Conservation (phyloP, 2,888 invertebrate genomes). For the Synanthedon tipuliformis region DNA sequence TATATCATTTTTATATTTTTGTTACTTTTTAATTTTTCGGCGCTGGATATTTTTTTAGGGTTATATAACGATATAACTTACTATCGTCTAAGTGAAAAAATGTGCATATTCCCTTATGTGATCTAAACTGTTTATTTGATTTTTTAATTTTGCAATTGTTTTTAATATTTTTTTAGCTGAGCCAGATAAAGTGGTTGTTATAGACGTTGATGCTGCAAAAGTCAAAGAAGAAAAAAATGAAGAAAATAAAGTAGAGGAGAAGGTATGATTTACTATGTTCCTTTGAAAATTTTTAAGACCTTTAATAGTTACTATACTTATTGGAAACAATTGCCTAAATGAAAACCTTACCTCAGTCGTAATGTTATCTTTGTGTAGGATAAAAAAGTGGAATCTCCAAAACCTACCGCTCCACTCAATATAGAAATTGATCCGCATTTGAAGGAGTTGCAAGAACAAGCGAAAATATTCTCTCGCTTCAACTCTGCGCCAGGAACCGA, state of each 20-base stretch:
- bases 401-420: conserved; percentile 51
- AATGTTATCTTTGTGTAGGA: conserved; percentile 18
- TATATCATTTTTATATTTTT: background rate
- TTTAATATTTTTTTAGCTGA: conserved; percentile 19
- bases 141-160: too few species aligned
- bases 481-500: conserved; percentile 48
- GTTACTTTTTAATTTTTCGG: too few species aligned
- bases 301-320: background rate
- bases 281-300: background rate
- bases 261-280: conserved; percentile 28
- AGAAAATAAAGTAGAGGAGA: conserved; percentile 37
- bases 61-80: background rate
- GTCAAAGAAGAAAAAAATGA: conserved; percentile 55
- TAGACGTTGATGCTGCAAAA: conserved; percentile 46
- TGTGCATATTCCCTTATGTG: too few species aligned
- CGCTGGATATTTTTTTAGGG: too few species aligned
- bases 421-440: conserved; percentile 67
- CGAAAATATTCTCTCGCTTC: conserved; percentile 62
- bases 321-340: too few species aligned
- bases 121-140: too few species aligned
- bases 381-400: conserved; percentile 48
- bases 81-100: background rate
- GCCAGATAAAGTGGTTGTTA: conserved; percentile 49
- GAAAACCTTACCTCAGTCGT: too few species aligned
- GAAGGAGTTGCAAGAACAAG: conserved; percentile 65